Conservation (phyloP, 2,113 vertebrate species). For the Typhlomys cinereus region DNA sequence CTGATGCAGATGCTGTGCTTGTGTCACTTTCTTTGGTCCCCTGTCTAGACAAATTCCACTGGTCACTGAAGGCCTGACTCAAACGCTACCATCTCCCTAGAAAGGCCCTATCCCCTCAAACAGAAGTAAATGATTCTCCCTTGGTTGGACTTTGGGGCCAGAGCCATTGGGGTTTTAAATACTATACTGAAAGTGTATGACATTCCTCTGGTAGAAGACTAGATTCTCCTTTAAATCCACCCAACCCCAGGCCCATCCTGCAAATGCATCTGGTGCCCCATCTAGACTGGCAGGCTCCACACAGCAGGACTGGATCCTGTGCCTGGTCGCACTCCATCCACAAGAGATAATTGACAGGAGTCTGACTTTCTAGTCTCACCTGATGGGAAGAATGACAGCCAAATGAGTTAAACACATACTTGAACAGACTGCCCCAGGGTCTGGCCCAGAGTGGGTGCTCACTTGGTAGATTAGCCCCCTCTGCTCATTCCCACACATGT, state of each 20-base stretch:
- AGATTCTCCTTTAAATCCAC: rapidly evolving
- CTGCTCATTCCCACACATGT: rapidly evolving
- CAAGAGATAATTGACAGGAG: not conserved
- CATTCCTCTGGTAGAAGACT: not conserved
- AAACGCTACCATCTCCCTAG: not conserved
- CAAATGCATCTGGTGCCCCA: not conserved
- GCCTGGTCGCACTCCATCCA: not conserved
- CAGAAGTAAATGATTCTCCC: not conserved
- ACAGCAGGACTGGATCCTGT: not conserved
- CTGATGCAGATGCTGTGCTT: not conserved
- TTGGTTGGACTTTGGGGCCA: not conserved
- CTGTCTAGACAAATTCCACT: not conserved
- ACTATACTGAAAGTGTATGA: not conserved
- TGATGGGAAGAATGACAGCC: not conserved
- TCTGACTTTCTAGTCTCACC: not conserved
- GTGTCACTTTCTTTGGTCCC: not conserved
- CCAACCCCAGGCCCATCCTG: not conserved
- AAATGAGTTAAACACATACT: not conserved
- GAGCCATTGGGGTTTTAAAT: not conserved
- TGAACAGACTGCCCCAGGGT: not conserved
- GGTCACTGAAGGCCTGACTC: not conserved
- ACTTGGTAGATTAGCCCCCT: not conserved
- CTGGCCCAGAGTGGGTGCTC: not conserved
- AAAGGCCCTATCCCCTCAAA: not conserved
- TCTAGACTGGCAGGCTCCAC: not conserved